Conservation (phyloP, 2,888 invertebrate genomes). For the Chydorus sphaericus region DNA sequence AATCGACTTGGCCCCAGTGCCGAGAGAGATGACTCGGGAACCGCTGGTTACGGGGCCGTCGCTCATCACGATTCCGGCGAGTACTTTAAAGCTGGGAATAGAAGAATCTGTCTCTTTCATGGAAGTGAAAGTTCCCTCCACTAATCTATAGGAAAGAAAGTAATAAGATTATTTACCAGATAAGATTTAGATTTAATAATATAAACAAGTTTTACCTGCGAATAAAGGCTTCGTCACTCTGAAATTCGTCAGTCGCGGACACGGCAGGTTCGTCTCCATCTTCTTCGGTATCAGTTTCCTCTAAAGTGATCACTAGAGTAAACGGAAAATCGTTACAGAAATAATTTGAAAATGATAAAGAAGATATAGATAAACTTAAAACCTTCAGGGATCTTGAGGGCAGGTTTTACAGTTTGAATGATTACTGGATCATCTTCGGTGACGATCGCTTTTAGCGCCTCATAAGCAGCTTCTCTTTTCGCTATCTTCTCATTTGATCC, state of each 20-base stretch:
- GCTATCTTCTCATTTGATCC: slow-evolving; percentile 85
- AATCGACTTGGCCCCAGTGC: slow-evolving; percentile 89
- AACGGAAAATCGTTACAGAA: too few relatives aligned
- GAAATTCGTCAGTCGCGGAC: background rate
- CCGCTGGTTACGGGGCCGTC: slow-evolving; percentile 35
- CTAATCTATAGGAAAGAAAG: slow-evolving; percentile 34
- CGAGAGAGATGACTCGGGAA: slow-evolving; percentile 49
- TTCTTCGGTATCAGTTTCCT: too few relatives aligned
- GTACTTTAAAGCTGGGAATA: slow-evolving; percentile 72
- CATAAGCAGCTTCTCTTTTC: slow-evolving; percentile 73
- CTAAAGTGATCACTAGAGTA: too few relatives aligned
- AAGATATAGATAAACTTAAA: too few relatives aligned
- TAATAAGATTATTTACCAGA: too few relatives aligned
- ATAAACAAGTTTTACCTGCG: too few relatives aligned
- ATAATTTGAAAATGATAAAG: too few relatives aligned
- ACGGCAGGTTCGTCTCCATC: slow-evolving; percentile 15
- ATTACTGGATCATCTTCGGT: too few relatives aligned
- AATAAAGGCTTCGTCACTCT: too few relatives aligned
- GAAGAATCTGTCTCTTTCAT: slow-evolving; percentile 57
- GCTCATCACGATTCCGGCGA: slow-evolving; percentile 89
- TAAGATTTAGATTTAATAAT: slow-evolving; percentile 2
- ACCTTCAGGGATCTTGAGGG: too few relatives aligned
- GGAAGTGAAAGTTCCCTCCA: slow-evolving; percentile 59
- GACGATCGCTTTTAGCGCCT: too few relatives aligned
- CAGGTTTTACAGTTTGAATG: too few relatives aligned